Percentiles rank a stretch among this genome's conserved stretches.
phyloP scores from a whole-genome alignment of 2,113 vertebrate genomes.

The Pan paniscus region DNA sequence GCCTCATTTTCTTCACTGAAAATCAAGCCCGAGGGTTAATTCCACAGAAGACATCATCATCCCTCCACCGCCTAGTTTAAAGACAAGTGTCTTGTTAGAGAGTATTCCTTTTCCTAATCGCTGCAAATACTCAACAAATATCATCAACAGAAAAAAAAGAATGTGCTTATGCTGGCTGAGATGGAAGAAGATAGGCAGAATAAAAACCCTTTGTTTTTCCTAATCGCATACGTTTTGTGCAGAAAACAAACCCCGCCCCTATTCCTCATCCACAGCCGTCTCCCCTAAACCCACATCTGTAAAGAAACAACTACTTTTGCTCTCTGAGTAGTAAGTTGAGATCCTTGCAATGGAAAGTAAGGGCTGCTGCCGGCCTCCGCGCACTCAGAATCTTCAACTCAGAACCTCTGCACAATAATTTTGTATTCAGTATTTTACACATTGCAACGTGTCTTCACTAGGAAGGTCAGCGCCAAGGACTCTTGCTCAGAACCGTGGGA shows the following conservation, averaged over 20 bases:
- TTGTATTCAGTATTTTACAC: neutral
- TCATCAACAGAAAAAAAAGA: neutral
- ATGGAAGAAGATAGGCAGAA: neutral
- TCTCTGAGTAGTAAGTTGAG: neutral
- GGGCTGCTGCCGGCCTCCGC: neutral
- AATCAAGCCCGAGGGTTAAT: conserved; percentile 65
- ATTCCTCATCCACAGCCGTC: neutral
- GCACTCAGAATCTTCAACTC: neutral
- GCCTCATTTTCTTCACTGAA: conserved; percentile 86
- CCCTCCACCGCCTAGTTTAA: neutral
- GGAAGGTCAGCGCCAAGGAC: neutral
- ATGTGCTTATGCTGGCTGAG: neutral
- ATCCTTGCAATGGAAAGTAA: neutral
- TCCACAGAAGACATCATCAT: neutral
- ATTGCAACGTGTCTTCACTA: neutral
- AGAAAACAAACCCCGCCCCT: neutral
- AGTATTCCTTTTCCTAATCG: neutral
- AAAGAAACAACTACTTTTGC: neutral
- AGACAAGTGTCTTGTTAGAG: neutral
- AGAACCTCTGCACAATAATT: neutral
- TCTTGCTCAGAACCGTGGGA: neutral
- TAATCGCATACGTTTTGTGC: neutral
- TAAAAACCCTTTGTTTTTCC: neutral
- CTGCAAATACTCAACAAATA: neutral
- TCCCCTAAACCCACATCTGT: neutral